phyloP scores from a whole-genome alignment of 2,113 vertebrate species.

The Setophaga kirtlandii region DNA sequence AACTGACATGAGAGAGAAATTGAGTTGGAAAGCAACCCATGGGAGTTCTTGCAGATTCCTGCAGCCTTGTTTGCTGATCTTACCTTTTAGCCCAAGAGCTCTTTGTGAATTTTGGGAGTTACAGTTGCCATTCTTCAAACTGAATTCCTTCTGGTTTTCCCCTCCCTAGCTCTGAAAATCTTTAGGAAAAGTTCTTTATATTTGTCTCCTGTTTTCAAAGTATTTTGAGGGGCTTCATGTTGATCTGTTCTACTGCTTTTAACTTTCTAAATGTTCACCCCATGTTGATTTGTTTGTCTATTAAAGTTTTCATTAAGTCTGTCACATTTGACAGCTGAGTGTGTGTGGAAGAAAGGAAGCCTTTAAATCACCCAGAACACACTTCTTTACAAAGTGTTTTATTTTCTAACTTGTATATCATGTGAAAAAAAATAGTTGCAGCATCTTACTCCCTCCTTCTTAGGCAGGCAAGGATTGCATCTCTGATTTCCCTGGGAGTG shows the following conservation, averaged over 20 bases:
- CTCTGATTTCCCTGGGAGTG: neutral
- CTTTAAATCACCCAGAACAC: neutral
- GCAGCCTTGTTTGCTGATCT: neutral
- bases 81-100: neutral
- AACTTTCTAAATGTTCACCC: neutral
- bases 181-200: neutral
- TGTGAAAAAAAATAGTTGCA: neutral
- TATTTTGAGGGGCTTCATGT: neutral
- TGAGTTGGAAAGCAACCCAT: neutral
- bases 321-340: neutral
- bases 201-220: neutral
- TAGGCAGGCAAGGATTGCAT: neutral
- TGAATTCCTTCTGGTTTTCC: neutral
- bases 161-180: neutral
- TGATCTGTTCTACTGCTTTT: neutral
- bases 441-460: neutral
- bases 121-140: neutral
- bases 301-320: neutral
- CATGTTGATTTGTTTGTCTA: neutral
- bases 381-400: fast-evolving
- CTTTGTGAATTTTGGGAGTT: neutral
- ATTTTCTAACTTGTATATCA: neutral
- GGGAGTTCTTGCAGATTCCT: neutral
- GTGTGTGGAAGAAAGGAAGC: neutral
- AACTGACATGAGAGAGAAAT: neutral